A percentile compares a stretch with the other conserved stretches of the same genome.
Conservation (phyloP, 2,113 vertebrate species). For the Suncus etruscus region DNA sequence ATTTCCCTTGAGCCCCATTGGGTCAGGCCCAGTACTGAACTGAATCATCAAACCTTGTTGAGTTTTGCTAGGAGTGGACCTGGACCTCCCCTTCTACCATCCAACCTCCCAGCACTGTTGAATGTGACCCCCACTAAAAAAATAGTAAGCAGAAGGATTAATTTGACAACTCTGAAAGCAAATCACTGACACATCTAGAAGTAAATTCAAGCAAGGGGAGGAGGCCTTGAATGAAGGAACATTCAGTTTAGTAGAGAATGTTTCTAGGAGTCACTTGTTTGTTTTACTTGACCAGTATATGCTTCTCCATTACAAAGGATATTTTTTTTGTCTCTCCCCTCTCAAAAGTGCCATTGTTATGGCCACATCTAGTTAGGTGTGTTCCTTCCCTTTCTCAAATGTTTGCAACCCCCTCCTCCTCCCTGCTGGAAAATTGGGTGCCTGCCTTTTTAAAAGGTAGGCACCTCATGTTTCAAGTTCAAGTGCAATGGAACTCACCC, state of each 20-base stretch:
- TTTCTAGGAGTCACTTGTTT: constrained; percentile 3
- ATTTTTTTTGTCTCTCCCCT: constrained; percentile 47
- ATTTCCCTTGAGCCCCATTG: too few relatives aligned
- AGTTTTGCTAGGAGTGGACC: too few relatives aligned
- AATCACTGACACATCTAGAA: not conserved
- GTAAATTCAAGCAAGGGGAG: not conserved
- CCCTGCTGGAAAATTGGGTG: constrained; percentile 60
- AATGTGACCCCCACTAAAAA: too few relatives aligned
- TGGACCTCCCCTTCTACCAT: too few relatives aligned
- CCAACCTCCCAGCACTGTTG: too few relatives aligned
- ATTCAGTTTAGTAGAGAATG: constrained; percentile 17
- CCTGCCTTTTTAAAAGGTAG: constrained; percentile 80
- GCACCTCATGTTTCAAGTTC: constrained; percentile 78
- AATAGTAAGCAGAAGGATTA: not conserved
- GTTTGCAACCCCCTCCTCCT: constrained; percentile 6
- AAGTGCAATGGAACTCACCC: constrained; percentile 76
- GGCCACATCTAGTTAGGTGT: constrained; percentile 53
- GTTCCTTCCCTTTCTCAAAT: constrained; percentile 50
- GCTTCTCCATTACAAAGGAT: constrained; percentile 53
- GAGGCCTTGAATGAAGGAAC: constrained; percentile 12
- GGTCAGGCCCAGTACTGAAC: too few relatives aligned
- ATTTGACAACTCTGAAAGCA: constrained; percentile 23
- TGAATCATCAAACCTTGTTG: too few relatives aligned
- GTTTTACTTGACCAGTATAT: not conserved
- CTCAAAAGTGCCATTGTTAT: constrained; percentile 45